Evolutionary conservation across 2,113 vertebrate genomes (phyloP).

Genomic region (Oophaga pumilio): DNA sequence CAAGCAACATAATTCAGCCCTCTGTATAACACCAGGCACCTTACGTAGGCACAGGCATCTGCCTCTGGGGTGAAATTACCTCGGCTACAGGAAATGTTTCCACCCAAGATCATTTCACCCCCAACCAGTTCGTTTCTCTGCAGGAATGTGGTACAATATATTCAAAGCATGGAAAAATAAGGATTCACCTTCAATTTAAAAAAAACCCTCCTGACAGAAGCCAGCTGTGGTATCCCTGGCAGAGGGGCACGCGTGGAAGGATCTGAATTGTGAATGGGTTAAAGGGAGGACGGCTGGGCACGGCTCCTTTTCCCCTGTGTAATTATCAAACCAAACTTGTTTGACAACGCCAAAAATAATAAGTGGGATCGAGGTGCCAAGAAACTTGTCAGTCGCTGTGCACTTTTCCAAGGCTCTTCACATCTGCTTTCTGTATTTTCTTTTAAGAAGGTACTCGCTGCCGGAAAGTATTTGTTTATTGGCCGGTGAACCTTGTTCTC

Average conservation of each 20-base stretch:
- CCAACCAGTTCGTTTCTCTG: background rate
- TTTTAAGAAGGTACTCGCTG: background rate
- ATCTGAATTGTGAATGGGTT: slow-evolving; percentile 13
- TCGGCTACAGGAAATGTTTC: background rate
- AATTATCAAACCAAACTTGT: slow-evolving; percentile 58
- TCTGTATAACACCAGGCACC: too few relatives aligned
- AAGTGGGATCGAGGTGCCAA: slow-evolving; percentile 48
- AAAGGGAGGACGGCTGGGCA: slow-evolving; percentile 51
- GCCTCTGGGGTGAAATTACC: too few relatives aligned
- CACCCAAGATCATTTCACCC: background rate
- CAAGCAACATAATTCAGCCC: too few relatives aligned
- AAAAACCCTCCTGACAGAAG: background rate
- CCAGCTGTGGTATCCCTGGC: slow-evolving; percentile 1
- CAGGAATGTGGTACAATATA: background rate
- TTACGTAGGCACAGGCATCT: too few relatives aligned
- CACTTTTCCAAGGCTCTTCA: slow-evolving; percentile 18
- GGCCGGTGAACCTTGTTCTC: background rate
- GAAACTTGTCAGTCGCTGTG: slow-evolving; percentile 30
- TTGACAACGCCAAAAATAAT: slow-evolving; percentile 58
- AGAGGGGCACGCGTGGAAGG: background rate
- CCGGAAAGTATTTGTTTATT: slow-evolving; percentile 39
- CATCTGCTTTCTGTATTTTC: slow-evolving; percentile 41
- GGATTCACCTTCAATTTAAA: background rate
- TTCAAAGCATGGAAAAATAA: background rate
- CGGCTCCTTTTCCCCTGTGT: slow-evolving; percentile 40